Base-by-base conservation (phyloP, 2,113 vertebrate species). In the Anguilla japonica region DNA sequence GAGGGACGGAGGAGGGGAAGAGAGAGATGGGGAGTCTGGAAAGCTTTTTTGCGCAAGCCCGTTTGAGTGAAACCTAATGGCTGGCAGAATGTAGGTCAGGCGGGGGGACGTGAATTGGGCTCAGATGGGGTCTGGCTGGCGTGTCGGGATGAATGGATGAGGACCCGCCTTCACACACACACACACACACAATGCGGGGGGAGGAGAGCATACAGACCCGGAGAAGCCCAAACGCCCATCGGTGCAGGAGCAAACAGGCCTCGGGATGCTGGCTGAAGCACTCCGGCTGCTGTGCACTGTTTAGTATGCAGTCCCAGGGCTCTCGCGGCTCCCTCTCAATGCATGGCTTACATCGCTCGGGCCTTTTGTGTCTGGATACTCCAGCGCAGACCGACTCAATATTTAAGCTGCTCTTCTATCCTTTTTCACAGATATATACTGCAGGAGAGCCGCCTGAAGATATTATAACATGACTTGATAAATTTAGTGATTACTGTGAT, bases 41-140 rank as follows among this genome's bases (percentile, higher is more conserved):
- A 43, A n/a, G 16, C 39, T 8, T 56, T 80, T 13, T 80, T 40
- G 18, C 34, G 20, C 16, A 15, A 29, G 34, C 39, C 41, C 41
- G 40, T 41, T 78, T 22, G 34, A 22, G 39, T 20, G 22, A 20
- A 79, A 57, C 83, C 53, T 71, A 87, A 81, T 41, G 40, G 81
- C 79, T 41, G 71, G 80, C 87, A 91, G 88, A 91, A 93, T 93
- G 90, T 92, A 93, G 93, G 94, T 93, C 94, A 94, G 82, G 88
- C 92, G 93, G 92, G 94, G 94, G 93, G 92, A 88, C 89, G 83
- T 91, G 88, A 91, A 93, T 82, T 88, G 80, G 91, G 91, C 93
- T 93, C 92, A 94, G 90, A 93, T 91, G 88, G 29, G 78, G 86
- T 85, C 71, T 83, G 86, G 79, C 83, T 89, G 86, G 80, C 40